phyloP scores from a whole-genome alignment of 1,140 invertebrate genomes.

The Belonocnema kinseyi region DNA sequence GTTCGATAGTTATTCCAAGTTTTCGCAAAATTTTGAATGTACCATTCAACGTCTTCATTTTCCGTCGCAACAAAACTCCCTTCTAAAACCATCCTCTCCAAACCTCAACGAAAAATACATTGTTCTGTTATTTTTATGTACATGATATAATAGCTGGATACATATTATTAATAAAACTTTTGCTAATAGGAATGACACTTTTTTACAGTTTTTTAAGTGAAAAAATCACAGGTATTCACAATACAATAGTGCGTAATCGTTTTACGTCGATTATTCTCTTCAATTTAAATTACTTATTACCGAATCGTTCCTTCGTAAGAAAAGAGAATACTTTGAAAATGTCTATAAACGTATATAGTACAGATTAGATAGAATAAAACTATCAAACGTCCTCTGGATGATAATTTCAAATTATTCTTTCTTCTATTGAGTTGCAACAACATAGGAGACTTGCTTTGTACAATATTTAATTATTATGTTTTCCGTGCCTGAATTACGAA shows the following conservation, averaged over 20 bases:
- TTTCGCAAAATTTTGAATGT: neutral
- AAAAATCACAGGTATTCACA: conserved; percentile 21
- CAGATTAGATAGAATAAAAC: neutral
- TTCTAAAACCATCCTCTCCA: neutral
- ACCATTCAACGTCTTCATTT: neutral
- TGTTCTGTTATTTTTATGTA: neutral
- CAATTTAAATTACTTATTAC: neutral
- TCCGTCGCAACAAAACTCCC: conserved; percentile 2
- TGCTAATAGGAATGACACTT: conserved; percentile 11
- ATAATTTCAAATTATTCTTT: conserved; percentile 3
- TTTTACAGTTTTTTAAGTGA: conserved; percentile 8
- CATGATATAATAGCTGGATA: conserved; percentile 5
- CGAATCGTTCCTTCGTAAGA: neutral
- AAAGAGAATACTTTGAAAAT: neutral
- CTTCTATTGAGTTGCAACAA: neutral
- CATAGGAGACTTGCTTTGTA: neutral
- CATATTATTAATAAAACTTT: conserved; percentile 21
- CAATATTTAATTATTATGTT: neutral
- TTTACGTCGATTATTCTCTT: neutral
- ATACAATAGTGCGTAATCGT: neutral
- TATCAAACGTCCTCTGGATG: neutral
- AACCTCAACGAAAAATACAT: neutral
- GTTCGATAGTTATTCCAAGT: neutral
- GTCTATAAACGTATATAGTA: conserved; percentile 10
- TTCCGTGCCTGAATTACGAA: neutral